Evolutionary conservation across 2,888 invertebrate species (phyloP).

Genomic region (Tetramorium bicarinatum): DNA sequence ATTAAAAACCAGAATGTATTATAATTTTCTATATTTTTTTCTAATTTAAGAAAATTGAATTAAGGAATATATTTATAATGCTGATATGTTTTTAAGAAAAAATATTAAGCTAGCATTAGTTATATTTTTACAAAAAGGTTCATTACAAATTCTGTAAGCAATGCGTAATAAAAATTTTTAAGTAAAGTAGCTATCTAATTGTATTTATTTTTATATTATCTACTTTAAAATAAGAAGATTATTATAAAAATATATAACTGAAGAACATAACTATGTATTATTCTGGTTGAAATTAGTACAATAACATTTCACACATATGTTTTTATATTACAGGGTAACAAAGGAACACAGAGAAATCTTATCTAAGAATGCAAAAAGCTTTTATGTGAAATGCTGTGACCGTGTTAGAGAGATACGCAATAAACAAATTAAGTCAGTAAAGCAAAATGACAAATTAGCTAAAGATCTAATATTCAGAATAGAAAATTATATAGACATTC

Average conservation of each 20-base stretch:
- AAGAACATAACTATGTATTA: constrained; percentile 1
- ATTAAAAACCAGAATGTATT: background rate
- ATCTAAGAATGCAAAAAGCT: constrained; percentile 94
- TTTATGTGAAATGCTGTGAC: constrained; percentile 93
- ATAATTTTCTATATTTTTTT: constrained; percentile 46
- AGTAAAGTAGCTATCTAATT: background rate
- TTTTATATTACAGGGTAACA: constrained; percentile 89
- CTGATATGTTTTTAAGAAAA: background rate
- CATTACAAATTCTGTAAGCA: background rate
- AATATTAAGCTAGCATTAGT: background rate
- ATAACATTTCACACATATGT: constrained; percentile 43
- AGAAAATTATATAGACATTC: constrained; percentile 90
- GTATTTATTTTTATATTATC: background rate
- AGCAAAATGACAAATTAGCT: constrained; percentile 90
- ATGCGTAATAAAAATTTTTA: background rate
- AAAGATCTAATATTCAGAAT: constrained; percentile 90
- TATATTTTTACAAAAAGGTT: background rate
- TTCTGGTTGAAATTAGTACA: background rate
- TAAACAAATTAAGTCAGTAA: constrained; percentile 90
- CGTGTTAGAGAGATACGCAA: constrained; percentile 92
- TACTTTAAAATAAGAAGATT: background rate
- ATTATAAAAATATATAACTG: background rate
- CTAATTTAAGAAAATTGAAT: background rate
- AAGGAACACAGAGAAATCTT: constrained; percentile 96
- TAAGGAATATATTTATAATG: background rate